Percentiles rank a stretch among this genome's conserved stretches.
These are phyloP conservation scores for Lepeophtheirus nordmannii DNA, from an alignment of 2,888 invertebrate species.

Conservation along the genomic window DNA sequence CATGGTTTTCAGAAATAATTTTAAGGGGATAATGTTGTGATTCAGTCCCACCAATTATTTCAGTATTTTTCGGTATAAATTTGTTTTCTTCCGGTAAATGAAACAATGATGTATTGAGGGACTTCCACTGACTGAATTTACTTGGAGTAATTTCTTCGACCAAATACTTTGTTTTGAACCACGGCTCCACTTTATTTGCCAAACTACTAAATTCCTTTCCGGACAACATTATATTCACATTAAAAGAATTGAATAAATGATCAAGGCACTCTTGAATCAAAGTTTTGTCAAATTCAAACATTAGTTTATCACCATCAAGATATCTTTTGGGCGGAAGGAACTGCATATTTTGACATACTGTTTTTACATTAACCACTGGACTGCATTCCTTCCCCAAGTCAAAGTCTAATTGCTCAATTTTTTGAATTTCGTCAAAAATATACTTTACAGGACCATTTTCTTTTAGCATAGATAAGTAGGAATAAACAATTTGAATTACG, in stretches of 20 bases:
- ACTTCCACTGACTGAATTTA: neutral
- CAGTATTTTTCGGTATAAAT: slow-evolving; percentile 56
- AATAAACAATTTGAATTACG: slow-evolving; percentile 58
- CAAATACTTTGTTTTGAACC: slow-evolving; percentile 67
- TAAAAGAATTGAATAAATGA: slow-evolving; percentile 41
- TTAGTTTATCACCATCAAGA: slow-evolving; percentile 56
- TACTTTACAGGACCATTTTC: slow-evolving; percentile 49
- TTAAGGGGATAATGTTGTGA: slow-evolving; percentile 41
- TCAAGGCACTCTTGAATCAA: slow-evolving; percentile 46
- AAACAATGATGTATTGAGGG: neutral
- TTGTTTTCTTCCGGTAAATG: slow-evolving; percentile 48
- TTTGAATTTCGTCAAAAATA: slow-evolving; percentile 54
- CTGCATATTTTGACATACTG: slow-evolving; percentile 59
- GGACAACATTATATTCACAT: slow-evolving; percentile 53
- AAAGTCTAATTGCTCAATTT: slow-evolving; percentile 56
- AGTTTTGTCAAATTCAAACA: slow-evolving; percentile 59
- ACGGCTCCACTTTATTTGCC: slow-evolving; percentile 50
- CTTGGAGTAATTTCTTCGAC: slow-evolving; percentile 38
- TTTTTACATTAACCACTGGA: slow-evolving; percentile 60
- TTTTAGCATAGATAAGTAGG: slow-evolving; percentile 57
- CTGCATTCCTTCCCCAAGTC: slow-evolving; percentile 53
- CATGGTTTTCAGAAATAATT: slow-evolving; percentile 40
- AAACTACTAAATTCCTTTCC: slow-evolving; percentile 45
- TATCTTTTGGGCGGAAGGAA: slow-evolving; percentile 60
- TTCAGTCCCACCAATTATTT: slow-evolving; percentile 39